phyloP scores from a whole-genome alignment of 1,140 invertebrate genomes.

The Bathynomus jamesi region DNA sequence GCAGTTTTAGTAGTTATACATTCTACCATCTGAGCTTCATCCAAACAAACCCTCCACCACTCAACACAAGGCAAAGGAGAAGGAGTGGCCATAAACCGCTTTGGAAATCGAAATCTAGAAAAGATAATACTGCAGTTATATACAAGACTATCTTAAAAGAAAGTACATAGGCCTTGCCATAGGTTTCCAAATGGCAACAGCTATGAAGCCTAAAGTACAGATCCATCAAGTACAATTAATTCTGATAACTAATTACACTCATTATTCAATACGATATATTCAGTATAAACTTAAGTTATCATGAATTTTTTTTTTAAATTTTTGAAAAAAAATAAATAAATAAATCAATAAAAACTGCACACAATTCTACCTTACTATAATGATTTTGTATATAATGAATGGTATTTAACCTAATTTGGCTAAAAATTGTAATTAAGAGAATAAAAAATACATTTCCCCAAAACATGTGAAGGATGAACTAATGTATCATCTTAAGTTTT shows the following conservation, averaged over 20 bases:
- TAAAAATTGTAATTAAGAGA: no score
- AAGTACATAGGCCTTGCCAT: neutral
- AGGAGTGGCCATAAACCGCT: slow-evolving; percentile 53
- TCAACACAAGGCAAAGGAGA: slow-evolving; percentile 58
- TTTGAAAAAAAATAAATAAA: no score
- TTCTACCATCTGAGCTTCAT: slow-evolving; percentile 78
- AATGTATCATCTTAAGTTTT: no score
- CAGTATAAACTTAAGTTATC: no score
- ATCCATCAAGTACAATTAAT: neutral
- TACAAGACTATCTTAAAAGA: neutral
- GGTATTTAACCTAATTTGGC: no score
- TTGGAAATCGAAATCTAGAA: slow-evolving; percentile 48
- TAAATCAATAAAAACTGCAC: no score
- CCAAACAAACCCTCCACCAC: slow-evolving; percentile 71
- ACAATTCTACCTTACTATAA: neutral
- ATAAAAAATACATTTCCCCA: no score
- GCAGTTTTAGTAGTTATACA: slow-evolving; percentile 48
- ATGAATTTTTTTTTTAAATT: no score
- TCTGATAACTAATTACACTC: neutral
- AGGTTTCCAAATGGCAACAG: neutral
- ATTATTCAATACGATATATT: no score
- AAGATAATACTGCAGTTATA: slow-evolving; percentile 14
- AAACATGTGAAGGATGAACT: no score
- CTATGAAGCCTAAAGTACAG: neutral
- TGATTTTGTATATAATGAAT: neutral